Evolutionary conservation across 2,797 vertebrate species (phyloP).

Genomic region (Anolis apletophallus): DNA sequence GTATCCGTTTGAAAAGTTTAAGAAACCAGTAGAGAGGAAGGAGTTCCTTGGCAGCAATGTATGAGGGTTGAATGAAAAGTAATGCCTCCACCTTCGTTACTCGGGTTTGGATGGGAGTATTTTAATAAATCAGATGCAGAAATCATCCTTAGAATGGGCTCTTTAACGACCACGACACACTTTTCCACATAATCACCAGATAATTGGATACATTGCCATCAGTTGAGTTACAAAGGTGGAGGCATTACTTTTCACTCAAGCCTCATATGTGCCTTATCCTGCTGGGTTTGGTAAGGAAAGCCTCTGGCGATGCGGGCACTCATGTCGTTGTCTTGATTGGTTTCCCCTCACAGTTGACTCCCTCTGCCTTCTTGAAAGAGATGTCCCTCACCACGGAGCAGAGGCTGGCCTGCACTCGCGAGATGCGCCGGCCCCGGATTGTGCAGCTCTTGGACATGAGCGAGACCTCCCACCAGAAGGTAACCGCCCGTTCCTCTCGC

Average conservation of each 20-base stretch:
- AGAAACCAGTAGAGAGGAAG: constrained; percentile 58
- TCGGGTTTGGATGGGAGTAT: too few relatives aligned
- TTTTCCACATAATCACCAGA: too few relatives aligned
- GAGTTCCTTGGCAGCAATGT: constrained; percentile 53
- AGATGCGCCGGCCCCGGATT: constrained; percentile 78
- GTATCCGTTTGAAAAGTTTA: constrained; percentile 71
- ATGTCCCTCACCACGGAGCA: constrained; percentile 86
- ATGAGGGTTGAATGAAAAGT: too few relatives aligned
- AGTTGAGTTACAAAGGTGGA: too few relatives aligned
- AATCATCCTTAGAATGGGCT: too few relatives aligned
- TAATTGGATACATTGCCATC: too few relatives aligned
- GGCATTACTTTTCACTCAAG: too few relatives aligned
- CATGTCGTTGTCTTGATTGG: constrained; percentile 33
- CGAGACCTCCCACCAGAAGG: constrained; percentile 83
- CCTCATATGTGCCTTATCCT: constrained; percentile 74
- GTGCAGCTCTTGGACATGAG: constrained; percentile 83
- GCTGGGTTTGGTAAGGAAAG: constrained; percentile 55
- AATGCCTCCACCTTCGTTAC: too few relatives aligned
- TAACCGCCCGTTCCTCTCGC: constrained; percentile 68
- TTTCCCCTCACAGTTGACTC: constrained; percentile 82
- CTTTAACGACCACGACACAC: too few relatives aligned
- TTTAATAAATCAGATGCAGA: too few relatives aligned
- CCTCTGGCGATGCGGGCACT: constrained; percentile 42
- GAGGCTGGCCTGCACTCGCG: constrained; percentile 75
- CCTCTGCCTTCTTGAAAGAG: constrained; percentile 86